These are phyloP conservation scores for Scaptodrosophila latifasciaeformis DNA, from an alignment of 2,888 invertebrate genomes.

Conservation along the genomic window DNA sequence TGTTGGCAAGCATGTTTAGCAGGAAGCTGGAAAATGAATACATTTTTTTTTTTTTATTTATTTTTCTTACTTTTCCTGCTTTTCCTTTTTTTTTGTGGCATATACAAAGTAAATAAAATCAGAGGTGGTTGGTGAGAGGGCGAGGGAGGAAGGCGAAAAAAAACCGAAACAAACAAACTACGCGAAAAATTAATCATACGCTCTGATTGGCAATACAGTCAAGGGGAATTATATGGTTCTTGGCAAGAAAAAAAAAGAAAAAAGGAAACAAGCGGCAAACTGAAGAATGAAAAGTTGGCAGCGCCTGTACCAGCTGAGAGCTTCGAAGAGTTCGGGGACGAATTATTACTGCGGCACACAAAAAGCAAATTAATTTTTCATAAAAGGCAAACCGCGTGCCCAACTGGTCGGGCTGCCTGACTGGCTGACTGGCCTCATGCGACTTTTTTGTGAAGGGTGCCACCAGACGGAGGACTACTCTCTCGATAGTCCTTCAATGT, in stretches of 20 bases:
- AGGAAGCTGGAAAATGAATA: no score
- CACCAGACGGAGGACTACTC: slow-evolving; percentile 11
- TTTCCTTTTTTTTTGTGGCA: no score
- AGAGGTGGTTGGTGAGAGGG: no score
- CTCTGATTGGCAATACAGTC: slow-evolving; percentile 60
- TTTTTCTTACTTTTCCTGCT: no score
- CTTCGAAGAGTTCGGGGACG: slow-evolving; percentile 3
- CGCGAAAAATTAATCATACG: slow-evolving; percentile 67
- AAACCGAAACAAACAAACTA: background rate
- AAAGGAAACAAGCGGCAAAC: background rate
- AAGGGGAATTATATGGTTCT: slow-evolving; percentile 35
- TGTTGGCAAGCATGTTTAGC: no score
- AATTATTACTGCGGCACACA: slow-evolving; percentile 62
- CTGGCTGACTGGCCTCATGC: background rate
- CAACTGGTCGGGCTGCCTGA: background rate
- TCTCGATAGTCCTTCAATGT: slow-evolving; percentile 7
- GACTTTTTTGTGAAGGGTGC: slow-evolving; percentile 13
- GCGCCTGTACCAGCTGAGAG: no score
- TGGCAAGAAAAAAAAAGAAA: background rate
- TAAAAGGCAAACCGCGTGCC: slow-evolving; percentile 58
- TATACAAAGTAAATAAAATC: no score
- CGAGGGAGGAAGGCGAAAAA: slow-evolving; percentile 41
- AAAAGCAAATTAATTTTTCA: slow-evolving; percentile 67
- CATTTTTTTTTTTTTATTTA: no score
- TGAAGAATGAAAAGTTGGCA: no score